Evolutionary conservation across 1,140 invertebrate genomes (phyloP).

Genomic region (Tetragonula clypearis): DNA sequence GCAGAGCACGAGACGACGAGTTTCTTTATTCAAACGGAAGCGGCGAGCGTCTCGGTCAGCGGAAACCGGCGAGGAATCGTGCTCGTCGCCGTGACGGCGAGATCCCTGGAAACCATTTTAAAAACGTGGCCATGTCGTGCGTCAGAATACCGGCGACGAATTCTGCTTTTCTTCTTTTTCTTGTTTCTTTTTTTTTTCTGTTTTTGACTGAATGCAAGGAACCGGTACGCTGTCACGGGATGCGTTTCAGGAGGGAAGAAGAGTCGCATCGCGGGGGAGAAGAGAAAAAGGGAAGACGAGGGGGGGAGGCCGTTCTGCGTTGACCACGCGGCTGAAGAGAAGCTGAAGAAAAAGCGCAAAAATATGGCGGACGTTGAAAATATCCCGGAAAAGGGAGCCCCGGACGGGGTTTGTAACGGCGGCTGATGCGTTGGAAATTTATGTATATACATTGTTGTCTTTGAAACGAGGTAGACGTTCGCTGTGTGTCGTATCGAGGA

Average conservation of each 20-base stretch:
- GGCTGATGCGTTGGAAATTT: conserved; percentile 28
- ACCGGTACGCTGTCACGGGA: conserved; percentile 21
- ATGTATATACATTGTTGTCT: not conserved
- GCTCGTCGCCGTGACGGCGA: not conserved
- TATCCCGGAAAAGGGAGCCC: not conserved
- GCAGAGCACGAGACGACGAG: not conserved
- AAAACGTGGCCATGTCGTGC: conserved; percentile 7
- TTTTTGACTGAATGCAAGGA: conserved; percentile 29
- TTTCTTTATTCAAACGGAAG: conserved; percentile 37
- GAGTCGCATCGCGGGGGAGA: not conserved
- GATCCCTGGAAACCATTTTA: not conserved
- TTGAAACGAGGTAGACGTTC: not conserved
- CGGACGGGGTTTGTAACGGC: conserved; percentile 1
- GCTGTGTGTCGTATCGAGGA: no score
- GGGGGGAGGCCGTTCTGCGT: not conserved
- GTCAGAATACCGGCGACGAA: conserved; percentile 39
- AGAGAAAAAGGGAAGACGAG: conserved; percentile 18
- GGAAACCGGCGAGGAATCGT: conserved; percentile 9
- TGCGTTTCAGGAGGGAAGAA: not conserved
- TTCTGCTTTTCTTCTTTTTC: not conserved
- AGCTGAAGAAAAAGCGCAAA: not conserved
- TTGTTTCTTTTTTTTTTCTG: not conserved
- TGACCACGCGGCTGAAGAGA: not conserved
- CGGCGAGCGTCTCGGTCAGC: conserved; percentile 10
- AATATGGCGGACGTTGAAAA: conserved; percentile 11